Evolutionary conservation across 1,140 invertebrate genomes (phyloP).

Genomic region (Leguminivora glycinivorella): DNA sequence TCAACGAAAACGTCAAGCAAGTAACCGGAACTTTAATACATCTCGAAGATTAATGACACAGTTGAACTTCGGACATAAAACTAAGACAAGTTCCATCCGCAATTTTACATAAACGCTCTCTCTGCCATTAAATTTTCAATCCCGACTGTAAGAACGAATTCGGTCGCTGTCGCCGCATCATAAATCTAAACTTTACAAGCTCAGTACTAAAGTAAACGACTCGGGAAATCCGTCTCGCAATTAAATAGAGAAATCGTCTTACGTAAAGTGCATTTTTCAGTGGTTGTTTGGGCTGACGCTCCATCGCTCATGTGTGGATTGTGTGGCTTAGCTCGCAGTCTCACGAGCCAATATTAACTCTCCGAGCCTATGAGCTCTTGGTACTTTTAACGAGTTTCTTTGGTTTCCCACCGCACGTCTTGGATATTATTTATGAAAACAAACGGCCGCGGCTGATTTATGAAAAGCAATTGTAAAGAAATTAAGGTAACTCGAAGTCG

Average conservation of each 20-base stretch:
- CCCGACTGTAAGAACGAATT: constrained; percentile 20
- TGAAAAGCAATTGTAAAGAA: constrained; percentile 20
- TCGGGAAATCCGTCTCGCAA: constrained; percentile 29
- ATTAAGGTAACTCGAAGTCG: constrained; percentile 22
- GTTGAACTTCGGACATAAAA: constrained; percentile 27
- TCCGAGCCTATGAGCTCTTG: constrained; percentile 7
- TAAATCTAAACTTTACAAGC: constrained; percentile 33
- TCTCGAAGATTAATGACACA: constrained; percentile 20
- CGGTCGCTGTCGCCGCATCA: constrained; percentile 31
- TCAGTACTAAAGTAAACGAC: constrained; percentile 22
- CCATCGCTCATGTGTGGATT: constrained; percentile 41
- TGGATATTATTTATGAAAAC: constrained; percentile 15
- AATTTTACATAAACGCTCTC: constrained; percentile 28
- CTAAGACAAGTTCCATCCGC: constrained; percentile 28
- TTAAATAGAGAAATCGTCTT: constrained; percentile 33
- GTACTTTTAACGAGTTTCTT: constrained; percentile 29
- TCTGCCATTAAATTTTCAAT: constrained; percentile 27
- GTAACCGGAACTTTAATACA: constrained; percentile 14
- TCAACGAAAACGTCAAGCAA: constrained; percentile 4
- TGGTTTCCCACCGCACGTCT: constrained; percentile 7
- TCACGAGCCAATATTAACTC: constrained; percentile 13
- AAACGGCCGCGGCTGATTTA: constrained; percentile 12
- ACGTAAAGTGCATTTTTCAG: constrained; percentile 41
- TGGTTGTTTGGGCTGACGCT: constrained; percentile 36
- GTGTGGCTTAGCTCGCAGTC: constrained; percentile 29